phyloP scores from a whole-genome alignment of 1,140 invertebrate species.

The Rhynchophorus ferrugineus region DNA sequence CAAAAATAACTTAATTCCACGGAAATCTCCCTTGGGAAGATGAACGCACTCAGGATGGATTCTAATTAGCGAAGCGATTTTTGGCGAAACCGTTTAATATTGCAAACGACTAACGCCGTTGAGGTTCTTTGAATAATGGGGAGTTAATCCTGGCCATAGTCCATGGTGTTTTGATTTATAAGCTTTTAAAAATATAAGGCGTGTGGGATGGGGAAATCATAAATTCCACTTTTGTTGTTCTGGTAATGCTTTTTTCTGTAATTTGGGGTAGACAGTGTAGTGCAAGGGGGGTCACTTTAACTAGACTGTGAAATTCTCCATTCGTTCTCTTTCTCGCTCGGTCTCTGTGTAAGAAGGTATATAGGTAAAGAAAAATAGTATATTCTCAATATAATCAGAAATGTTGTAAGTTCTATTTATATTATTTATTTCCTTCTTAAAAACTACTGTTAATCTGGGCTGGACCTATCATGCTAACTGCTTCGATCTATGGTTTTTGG shows the following conservation, averaged over 20 bases:
- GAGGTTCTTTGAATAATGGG: conserved; percentile 30
- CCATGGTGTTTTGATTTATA: conserved; percentile 29
- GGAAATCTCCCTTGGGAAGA: too few relatives aligned
- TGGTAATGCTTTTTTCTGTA: conserved; percentile 29
- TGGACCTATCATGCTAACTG: too few relatives aligned
- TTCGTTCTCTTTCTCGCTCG: too few relatives aligned
- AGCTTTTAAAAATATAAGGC: conserved; percentile 32
- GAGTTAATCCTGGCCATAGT: conserved; percentile 32
- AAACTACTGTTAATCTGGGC: too few relatives aligned
- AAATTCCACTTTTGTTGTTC: conserved; percentile 29
- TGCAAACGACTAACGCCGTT: conserved; percentile 16
- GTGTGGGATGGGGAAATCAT: conserved; percentile 23
- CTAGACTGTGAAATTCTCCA: background rate
- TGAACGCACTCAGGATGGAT: too few relatives aligned
- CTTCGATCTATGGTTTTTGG: too few relatives aligned
- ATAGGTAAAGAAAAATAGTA: too few relatives aligned
- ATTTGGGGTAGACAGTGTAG: conserved; percentile 5
- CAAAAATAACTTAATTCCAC: too few relatives aligned
- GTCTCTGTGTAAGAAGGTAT: too few relatives aligned
- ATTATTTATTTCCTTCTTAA: too few relatives aligned
- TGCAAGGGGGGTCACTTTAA: background rate
- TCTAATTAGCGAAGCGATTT: conserved; percentile 7
- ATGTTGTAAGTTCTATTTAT: too few relatives aligned
- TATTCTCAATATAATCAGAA: too few relatives aligned
- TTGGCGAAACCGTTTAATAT: conserved; percentile 23